These are phyloP conservation scores for Pelmatolapia mariae DNA, from an alignment of 2,113 vertebrate species.

Conservation along the genomic window DNA sequence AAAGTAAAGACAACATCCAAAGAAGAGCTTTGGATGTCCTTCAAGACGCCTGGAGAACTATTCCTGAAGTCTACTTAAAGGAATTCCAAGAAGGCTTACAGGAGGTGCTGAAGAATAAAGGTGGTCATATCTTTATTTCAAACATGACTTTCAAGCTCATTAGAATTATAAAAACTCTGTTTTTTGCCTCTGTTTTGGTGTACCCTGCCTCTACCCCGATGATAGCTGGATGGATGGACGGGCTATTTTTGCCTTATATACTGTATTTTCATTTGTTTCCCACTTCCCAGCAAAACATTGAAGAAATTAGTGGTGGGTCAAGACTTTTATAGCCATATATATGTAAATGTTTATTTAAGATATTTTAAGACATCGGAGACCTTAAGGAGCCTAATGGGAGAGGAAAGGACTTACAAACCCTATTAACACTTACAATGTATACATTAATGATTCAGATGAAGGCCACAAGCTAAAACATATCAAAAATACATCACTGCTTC, in stretches of 20 bases:
- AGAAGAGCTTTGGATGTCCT: not conserved
- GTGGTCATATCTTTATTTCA: not conserved
- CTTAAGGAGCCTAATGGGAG: not conserved
- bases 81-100: not conserved
- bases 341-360: not conserved
- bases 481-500: not conserved
- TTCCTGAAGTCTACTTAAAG: not conserved
- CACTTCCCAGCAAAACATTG: not conserved
- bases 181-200: not conserved
- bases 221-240: not conserved
- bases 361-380: not conserved
- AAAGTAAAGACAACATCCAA: not conserved
- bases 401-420: not conserved
- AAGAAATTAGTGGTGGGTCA: not conserved
- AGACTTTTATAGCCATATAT: not conserved
- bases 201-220: not conserved
- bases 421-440: not conserved
- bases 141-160: not conserved
- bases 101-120: not conserved
- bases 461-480: not conserved
- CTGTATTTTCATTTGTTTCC: not conserved
- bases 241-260: not conserved
- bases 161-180: not conserved
- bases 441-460: not conserved
- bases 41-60: not conserved